Percentiles rank a stretch among this genome's conserved stretches.
phyloP scores from a whole-genome alignment of 2,113 vertebrate species.

The Mustela nigripes region DNA sequence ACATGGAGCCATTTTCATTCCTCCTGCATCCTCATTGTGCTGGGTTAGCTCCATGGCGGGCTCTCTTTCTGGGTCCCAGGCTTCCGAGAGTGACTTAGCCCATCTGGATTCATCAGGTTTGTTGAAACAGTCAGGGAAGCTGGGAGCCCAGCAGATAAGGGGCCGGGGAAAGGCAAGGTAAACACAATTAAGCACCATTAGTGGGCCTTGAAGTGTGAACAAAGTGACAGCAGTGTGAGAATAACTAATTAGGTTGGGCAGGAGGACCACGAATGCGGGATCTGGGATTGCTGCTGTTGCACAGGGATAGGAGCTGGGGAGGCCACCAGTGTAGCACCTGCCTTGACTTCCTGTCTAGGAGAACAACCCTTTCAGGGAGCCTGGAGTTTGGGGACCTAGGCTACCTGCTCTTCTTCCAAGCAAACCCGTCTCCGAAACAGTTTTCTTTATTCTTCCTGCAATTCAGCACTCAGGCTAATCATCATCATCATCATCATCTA shows the following conservation, averaged over 20 bases:
- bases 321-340: accelerated
- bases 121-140: too few relatives aligned
- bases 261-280: not conserved
- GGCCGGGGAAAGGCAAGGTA: not conserved
- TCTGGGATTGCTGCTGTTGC: not conserved
- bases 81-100: not conserved
- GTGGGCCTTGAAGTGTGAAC: not conserved
- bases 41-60: accelerated
- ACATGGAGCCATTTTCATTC: accelerated
- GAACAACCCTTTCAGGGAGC: not conserved
- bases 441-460: not conserved
- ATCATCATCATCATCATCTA: too few relatives aligned
- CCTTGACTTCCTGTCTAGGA: accelerated
- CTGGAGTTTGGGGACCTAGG: not conserved
- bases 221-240: not conserved
- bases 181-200: not conserved
- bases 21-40: accelerated
- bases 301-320: not conserved
- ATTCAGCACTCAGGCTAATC: too few relatives aligned
- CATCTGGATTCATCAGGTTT: not conserved
- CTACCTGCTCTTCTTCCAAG: not conserved
- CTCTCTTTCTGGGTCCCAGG: not conserved
- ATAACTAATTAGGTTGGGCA: not conserved
- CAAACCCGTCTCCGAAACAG: not conserved
- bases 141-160: not conserved